Evolutionary conservation across 2,113 vertebrate species (phyloP).

Genomic region (Dendrocopos noguchii): DNA sequence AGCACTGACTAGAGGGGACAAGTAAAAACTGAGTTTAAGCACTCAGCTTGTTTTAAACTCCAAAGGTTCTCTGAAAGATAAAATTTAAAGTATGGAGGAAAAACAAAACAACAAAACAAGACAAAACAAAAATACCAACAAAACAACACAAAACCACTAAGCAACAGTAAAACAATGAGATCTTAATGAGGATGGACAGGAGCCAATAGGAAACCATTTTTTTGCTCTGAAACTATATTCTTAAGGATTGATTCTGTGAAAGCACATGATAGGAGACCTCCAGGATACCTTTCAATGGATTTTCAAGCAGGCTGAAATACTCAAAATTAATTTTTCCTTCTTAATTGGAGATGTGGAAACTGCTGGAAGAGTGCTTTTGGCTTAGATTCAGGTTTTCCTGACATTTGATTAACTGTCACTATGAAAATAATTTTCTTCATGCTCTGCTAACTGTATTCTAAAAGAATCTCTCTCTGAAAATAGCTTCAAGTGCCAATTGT

Average conservation of each 20-base stretch:
- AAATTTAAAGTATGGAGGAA: neutral
- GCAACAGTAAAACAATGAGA: neutral
- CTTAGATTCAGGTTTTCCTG: neutral
- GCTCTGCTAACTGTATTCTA: neutral
- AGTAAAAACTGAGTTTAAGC: neutral
- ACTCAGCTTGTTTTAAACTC: neutral
- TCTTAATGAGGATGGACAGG: neutral
- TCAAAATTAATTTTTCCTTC: neutral
- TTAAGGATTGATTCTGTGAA: neutral
- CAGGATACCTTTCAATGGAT: neutral
- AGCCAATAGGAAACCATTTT: neutral
- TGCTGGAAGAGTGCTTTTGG: neutral
- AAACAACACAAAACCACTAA: neutral
- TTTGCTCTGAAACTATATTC: neutral
- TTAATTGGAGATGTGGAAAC: neutral
- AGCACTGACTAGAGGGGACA: neutral
- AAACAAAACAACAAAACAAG: no score
- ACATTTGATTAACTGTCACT: neutral
- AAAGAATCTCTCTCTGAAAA: neutral
- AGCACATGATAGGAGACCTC: neutral
- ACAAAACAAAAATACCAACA: no score
- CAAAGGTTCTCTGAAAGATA: neutral
- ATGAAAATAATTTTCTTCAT: neutral
- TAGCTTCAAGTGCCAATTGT: neutral
- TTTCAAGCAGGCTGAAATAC: neutral